Percentiles rank a stretch among this genome's conserved stretches.
Conservation (phyloP, 2,797 vertebrate genomes). For the Molossus molossus region DNA sequence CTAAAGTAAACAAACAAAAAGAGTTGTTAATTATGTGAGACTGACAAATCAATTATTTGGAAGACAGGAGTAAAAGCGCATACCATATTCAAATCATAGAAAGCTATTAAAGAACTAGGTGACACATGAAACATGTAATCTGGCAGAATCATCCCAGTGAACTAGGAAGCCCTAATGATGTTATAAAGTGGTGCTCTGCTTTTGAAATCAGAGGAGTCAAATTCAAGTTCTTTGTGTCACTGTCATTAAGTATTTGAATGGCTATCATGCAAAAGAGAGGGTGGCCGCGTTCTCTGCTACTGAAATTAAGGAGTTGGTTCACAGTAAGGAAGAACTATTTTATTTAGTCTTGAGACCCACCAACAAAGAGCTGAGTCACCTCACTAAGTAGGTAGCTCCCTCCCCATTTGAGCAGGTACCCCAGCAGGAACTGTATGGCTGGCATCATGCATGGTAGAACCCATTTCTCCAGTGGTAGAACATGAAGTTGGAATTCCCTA, state of each 20-base stretch:
- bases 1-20: constrained; percentile 55
- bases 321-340: background rate
- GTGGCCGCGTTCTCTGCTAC: background rate
- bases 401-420: background rate
- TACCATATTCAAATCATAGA: constrained; percentile 43
- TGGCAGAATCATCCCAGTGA: background rate
- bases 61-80: background rate
- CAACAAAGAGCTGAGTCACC: background rate
- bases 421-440: background rate
- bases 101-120: constrained; percentile 13
- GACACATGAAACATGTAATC: constrained; percentile 15
- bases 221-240: constrained; percentile 1
- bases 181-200: background rate
- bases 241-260: background rate
- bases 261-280: background rate
- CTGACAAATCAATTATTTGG: constrained; percentile 28
- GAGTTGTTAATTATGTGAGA: constrained; percentile 37
- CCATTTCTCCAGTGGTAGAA: background rate
- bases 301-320: constrained; percentile 13
- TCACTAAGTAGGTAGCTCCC: background rate
- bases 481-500: background rate
- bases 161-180: constrained; percentile 7
- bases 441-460: background rate
- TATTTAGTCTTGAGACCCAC: background rate
- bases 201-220: constrained; percentile 41